These are phyloP conservation scores for Mirounga angustirostris DNA, from an alignment of 2,113 vertebrate species.

Conservation along the genomic window DNA sequence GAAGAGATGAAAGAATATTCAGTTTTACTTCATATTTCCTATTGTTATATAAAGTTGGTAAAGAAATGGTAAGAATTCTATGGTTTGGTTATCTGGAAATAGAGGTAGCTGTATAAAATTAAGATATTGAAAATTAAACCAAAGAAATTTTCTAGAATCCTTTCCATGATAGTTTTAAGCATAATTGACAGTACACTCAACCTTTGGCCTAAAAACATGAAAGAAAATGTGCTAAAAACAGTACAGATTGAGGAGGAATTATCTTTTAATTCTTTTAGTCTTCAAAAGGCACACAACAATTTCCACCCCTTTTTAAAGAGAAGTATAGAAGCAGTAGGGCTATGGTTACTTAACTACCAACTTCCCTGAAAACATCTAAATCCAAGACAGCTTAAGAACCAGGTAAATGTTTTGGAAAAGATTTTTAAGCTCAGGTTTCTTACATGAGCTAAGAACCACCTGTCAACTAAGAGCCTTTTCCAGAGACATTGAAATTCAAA, in stretches of 20 bases:
- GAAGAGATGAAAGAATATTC: not conserved
- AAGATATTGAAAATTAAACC: not conserved
- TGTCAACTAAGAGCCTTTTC: slow-evolving; percentile 67
- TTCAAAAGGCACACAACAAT: slow-evolving; percentile 23
- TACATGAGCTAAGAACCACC: slow-evolving; percentile 61
- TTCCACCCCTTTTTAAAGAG: slow-evolving; percentile 35
- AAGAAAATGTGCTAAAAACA: not conserved
- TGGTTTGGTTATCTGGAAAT: not conserved
- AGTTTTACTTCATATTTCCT: not conserved
- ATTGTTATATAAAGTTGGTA: not conserved
- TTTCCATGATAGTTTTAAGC: not conserved
- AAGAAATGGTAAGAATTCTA: not conserved
- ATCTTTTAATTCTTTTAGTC: slow-evolving; percentile 25
- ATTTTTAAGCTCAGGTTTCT: slow-evolving; percentile 76
- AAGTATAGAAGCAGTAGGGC: not conserved
- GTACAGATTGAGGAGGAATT: not conserved
- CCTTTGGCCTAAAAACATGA: not conserved
- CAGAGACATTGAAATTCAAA: slow-evolving; percentile 52
- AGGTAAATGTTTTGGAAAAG: slow-evolving; percentile 68
- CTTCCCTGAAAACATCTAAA: slow-evolving; percentile 71
- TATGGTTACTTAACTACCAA: slow-evolving; percentile 63
- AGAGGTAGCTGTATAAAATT: not conserved
- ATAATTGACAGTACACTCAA: not conserved
- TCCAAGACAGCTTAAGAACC: slow-evolving; percentile 55
- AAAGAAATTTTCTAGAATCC: not conserved